Conservation (phyloP, 2,888 invertebrate species). For the Agrotis clavis region DNA sequence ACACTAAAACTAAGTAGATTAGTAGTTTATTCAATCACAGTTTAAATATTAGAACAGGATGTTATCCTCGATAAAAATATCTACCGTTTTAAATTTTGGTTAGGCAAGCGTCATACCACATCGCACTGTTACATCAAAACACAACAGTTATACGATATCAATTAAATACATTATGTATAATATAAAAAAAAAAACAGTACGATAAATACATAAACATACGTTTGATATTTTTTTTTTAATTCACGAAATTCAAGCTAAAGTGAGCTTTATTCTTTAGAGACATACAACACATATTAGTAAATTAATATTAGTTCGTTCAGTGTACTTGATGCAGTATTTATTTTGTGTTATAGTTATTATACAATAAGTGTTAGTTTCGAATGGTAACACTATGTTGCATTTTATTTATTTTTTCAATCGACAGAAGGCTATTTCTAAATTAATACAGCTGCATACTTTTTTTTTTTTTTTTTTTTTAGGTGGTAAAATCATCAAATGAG, state of each 20-base stretch:
- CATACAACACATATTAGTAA: conserved; percentile 45
- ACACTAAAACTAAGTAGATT: conserved; percentile 3
- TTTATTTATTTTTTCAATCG: background rate
- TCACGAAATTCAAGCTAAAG: conserved; percentile 28
- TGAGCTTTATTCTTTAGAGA: conserved; percentile 39
- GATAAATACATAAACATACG: conserved; percentile 11
- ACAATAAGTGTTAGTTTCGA: conserved; percentile 18
- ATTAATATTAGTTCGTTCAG: conserved; percentile 40
- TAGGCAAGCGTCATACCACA: conserved; percentile 46
- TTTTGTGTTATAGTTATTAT: conserved; percentile 6
- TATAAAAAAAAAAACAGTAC: background rate
- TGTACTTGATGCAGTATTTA: conserved; percentile 23
- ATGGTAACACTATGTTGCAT: background rate
- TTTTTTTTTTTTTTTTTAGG: too few species aligned
- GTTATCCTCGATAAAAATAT: background rate
- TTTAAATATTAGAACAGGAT: background rate
- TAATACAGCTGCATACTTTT: background rate
- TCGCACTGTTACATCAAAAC: conserved; percentile 41
- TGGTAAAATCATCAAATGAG: too few species aligned
- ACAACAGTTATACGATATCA: conserved; percentile 36
- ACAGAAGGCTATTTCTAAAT: background rate
- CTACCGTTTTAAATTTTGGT: background rate
- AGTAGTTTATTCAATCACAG: background rate
- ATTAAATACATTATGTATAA: conserved; percentile 10
- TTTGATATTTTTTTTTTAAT: background rate